These are phyloP conservation scores for Stenichneumon culpator DNA, from an alignment of 2,888 invertebrate species.

Conservation along the genomic window DNA sequence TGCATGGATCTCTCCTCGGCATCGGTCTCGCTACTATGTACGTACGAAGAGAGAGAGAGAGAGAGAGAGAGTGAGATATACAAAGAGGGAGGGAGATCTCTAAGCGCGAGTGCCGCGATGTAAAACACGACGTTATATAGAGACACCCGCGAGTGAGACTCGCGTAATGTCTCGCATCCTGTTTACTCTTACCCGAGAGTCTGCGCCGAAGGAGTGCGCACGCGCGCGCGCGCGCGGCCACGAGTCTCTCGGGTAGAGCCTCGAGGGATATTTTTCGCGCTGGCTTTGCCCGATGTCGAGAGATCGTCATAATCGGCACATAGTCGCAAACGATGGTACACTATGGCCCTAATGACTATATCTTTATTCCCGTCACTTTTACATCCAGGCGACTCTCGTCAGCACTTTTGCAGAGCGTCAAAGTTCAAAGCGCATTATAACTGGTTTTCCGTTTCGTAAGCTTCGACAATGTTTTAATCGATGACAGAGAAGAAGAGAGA, in stretches of 20 bases:
- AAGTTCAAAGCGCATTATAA: conserved; percentile 28
- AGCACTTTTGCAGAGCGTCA: not conserved
- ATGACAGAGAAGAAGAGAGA: not conserved
- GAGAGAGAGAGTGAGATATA: not conserved
- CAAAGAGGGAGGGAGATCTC: not conserved
- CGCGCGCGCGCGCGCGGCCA: not conserved
- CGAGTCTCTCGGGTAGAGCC: not conserved
- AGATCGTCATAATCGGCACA: conserved; percentile 24
- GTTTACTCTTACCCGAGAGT: conserved; percentile 67
- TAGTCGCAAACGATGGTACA: not conserved
- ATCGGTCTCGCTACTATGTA: conserved; percentile 28
- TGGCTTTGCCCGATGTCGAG: conserved; percentile 18
- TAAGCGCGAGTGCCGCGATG: conserved; percentile 28
- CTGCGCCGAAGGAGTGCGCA: conserved; percentile 34
- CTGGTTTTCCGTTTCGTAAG: conserved; percentile 19
- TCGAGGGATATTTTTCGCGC: conserved; percentile 36
- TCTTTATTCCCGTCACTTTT: not conserved
- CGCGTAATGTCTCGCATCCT: conserved; percentile 69
- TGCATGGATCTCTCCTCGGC: conserved; percentile 54
- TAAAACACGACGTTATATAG: conserved; percentile 20
- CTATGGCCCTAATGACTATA: conserved; percentile 47
- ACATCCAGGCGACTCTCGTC: not conserved
- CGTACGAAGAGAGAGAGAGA: conserved; percentile 34
- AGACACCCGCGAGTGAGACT: conserved; percentile 26
- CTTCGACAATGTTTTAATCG: not conserved